Conservation (phyloP, 2,888 invertebrate species). For the Parnassius apollo region DNA sequence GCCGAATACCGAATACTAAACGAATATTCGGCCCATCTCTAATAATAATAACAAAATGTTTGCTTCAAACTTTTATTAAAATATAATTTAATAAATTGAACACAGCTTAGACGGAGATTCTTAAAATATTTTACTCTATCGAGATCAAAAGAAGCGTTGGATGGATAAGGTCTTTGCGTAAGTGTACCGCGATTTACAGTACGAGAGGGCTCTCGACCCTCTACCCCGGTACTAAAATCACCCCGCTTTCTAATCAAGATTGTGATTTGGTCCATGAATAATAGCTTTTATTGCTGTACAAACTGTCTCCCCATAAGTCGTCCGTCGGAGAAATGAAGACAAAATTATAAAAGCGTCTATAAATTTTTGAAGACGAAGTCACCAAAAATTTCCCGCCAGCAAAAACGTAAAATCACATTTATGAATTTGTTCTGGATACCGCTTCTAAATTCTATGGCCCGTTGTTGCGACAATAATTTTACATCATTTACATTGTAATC, state of each 20-base stretch:
- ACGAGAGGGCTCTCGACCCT: slow-evolving; percentile 66
- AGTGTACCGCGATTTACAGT: slow-evolving; percentile 67
- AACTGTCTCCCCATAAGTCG: too few relatives aligned
- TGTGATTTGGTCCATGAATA: slow-evolving; percentile 34
- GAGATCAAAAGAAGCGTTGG: slow-evolving; percentile 52
- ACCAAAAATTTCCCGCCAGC: too few relatives aligned
- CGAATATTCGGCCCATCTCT: too few relatives aligned
- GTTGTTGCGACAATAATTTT: too few relatives aligned
- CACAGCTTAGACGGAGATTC: slow-evolving; percentile 14
- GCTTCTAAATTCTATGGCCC: too few relatives aligned
- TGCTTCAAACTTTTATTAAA: not conserved
- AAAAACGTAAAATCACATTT: too few relatives aligned
- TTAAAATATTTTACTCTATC: slow-evolving; percentile 39
- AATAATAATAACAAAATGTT: not conserved
- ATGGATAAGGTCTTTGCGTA: slow-evolving; percentile 45
- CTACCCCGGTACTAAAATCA: slow-evolving; percentile 38
- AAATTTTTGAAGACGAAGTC: too few relatives aligned
- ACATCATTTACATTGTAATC: too few relatives aligned
- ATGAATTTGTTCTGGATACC: too few relatives aligned
- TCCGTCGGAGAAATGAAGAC: too few relatives aligned
- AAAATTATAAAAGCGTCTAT: too few relatives aligned
- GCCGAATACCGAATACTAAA: too few relatives aligned
- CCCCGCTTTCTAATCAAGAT: slow-evolving; percentile 41
- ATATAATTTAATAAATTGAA: slow-evolving; percentile 1
- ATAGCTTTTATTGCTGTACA: slow-evolving; percentile 17